Evolutionary conservation across 2,797 vertebrate genomes (phyloP), one percentile per base, ranked within the genome.

Genomic region (Anisognathus igniventris): DNA sequence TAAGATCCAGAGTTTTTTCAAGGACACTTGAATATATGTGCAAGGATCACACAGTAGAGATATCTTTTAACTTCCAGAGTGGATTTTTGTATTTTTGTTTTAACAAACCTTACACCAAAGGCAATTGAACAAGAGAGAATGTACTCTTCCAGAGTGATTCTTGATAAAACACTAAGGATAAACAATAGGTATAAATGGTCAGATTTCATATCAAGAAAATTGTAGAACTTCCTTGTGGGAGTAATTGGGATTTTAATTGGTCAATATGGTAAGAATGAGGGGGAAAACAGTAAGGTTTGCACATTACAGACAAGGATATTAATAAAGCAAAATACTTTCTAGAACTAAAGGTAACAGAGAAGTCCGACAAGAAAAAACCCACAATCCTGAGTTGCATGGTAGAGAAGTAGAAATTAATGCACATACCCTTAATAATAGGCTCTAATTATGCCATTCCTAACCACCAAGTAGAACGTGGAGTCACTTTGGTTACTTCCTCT

Each of bases 11-110:
- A 75, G 2, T 3, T 33, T 61, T 68, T 71, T 78, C 28, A 68
- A 61, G 27, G 25, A 27, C 17, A n/a, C 2, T 2, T 4, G 4
- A 31, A 9, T 13, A n/a, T n/a, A 3, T 12, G 17, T 24, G 4
- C 17, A 58, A 65, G 16, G 21, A 17, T 64, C 19, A 33, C 15
- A 60, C 2, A 61, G 14, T 9, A 53, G 9, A 37, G 8, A 42
- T 1, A 30, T 21, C 4, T 72, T 73, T 45, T 37, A 5, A 15
- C 42, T 82, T 76, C 23, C n/a, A 86, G 16, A 12, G 7, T 22
- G 42, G 2, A 1, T 39, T 66, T 42, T 23, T 18, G 37, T 12
- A 6, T 28, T 30, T 16, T 72, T 50, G 44, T n/a, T 67, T 17
- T 2, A 45, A 39, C 4, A 61, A 68, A 37, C 6, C 5, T 72